phyloP scores from a whole-genome alignment of 2,113 vertebrate species.

The Poicephalus gulielmi region DNA sequence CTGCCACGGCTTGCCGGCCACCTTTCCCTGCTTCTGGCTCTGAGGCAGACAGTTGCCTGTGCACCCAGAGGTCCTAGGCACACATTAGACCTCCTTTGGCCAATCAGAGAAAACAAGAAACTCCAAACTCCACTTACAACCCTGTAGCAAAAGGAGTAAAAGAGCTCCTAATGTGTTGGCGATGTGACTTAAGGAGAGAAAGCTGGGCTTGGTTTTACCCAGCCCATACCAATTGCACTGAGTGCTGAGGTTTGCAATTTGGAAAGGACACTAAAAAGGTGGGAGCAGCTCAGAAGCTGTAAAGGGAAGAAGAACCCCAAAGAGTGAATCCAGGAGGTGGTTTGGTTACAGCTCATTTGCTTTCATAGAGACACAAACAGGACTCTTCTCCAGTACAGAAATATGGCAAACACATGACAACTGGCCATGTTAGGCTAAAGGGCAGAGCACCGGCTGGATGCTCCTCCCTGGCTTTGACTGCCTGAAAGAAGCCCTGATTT shows the following conservation, averaged over 20 bases:
- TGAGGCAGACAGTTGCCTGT: background rate
- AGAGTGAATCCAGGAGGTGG: background rate
- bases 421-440: background rate
- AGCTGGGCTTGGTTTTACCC: background rate
- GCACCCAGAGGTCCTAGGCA: background rate
- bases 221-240: background rate
- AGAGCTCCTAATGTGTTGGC: rapidly evolving
- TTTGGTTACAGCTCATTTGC: background rate
- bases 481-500: background rate
- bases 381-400: background rate
- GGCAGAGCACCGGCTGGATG: background rate
- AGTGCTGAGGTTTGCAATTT: background rate
- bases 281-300: background rate
- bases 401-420: background rate
- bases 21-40: background rate
- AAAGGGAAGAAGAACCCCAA: background rate
- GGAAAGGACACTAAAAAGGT: background rate
- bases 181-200: rapidly evolving
- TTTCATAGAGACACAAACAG: background rate
- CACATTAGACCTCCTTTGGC: background rate
- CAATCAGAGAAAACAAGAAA: background rate
- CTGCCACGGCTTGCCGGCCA: background rate
- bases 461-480: rapidly evolving
- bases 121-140: background rate
- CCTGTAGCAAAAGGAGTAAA: background rate